phyloP scores from a whole-genome alignment of 1,140 invertebrate species.

The Cherax destructor region DNA sequence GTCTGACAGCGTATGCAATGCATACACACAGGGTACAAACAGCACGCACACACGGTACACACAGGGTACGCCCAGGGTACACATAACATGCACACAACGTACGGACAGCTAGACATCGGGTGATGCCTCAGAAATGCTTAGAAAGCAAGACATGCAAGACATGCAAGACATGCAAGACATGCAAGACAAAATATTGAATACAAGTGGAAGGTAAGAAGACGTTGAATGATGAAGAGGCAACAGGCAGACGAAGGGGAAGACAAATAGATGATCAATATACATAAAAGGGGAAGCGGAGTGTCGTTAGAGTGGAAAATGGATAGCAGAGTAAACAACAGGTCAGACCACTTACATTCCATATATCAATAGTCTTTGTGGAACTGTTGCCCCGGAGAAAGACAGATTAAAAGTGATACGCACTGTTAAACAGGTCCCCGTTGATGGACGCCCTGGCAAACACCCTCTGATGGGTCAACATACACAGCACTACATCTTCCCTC shows the following conservation, averaged over 20 bases:
- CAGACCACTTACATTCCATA: not conserved
- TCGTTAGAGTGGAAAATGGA: not conserved
- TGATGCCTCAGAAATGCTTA: no score
- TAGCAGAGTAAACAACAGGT: not conserved
- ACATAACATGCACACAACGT: no score
- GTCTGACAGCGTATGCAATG: no score
- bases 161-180: no score
- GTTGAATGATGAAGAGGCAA: not conserved
- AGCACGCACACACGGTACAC: no score
- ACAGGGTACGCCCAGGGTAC: no score
- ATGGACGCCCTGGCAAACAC: not conserved
- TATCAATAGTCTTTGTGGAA: not conserved
- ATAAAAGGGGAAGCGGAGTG: not conserved
- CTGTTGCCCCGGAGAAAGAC: not conserved
- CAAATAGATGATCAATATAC: not conserved
- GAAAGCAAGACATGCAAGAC: no score
- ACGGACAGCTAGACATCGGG: no score
- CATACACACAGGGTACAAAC: no score
- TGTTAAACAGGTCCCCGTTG: not conserved
- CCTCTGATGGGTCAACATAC: not conserved
- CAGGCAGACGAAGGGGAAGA: not conserved
- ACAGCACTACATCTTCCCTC: constrained; percentile 40
- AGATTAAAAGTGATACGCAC: not conserved
- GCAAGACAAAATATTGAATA: no score
- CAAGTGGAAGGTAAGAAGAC: no score